Evolutionary conservation across 2,888 invertebrate species (phyloP), one percentile per base, ranked within the genome.

Genomic region (Sminthurinus aureus): DNA sequence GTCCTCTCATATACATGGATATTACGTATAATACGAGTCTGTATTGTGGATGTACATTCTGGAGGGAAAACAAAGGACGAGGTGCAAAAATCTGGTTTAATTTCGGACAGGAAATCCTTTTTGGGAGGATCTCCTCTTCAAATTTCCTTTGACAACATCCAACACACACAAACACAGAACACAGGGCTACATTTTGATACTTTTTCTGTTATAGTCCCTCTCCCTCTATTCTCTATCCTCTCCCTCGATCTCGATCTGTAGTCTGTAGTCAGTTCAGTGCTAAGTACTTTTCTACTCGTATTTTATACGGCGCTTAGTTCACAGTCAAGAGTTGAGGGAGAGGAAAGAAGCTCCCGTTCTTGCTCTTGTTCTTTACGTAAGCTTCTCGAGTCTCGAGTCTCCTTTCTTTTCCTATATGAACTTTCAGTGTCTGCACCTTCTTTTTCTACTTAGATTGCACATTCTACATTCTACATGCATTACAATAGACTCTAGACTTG

Each of bases 61-160:
- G 9, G 58, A 6, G 24, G 24, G 26, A 26, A 67, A 79, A 79
- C 79, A 79, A 79, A 66, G 26, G 79, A 1, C 4, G 38, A 79
- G 79, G 79, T 79, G 79, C 20, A 58, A 79, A 79, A 79, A 79
- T 79, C 79, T 79, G 66, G 79, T 58, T 79, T 79, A 79, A 79
- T 79, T 67, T 79, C 79, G 24, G 67, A 38, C 51, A 79, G 79
- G 79, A 79, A 79, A 79, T 79, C 79, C 79, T 67, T 79, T 24
- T 67, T 12, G 76, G 50, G 20, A 22, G 15, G 20, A 51, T 12
- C 76, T 76, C 76, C 51, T 51, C 74, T 74, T 50, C 3, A 76
- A 76, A 76, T 76, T 51, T 15, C 38, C 76, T 76, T 76, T 15
- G 76, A 51, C n/a, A 78, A 78, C 78, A 22, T 64, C n/a, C 13